phyloP scores from a whole-genome alignment of 2,888 invertebrate genomes.

The Stenurella melanura region DNA sequence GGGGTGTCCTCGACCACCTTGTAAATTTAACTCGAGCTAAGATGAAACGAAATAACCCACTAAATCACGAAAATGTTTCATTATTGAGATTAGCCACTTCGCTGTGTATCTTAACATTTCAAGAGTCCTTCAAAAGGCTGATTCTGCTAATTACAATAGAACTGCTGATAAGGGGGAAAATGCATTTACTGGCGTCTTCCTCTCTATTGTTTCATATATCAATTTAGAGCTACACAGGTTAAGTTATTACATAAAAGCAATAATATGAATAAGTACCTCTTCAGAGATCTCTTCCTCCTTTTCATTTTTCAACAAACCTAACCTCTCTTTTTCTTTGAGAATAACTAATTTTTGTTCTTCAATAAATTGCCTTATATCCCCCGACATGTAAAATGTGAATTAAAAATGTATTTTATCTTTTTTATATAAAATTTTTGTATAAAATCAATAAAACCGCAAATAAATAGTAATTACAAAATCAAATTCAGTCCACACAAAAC shows the following conservation, averaged over 20 bases:
- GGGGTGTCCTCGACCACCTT: background rate
- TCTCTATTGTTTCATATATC: background rate
- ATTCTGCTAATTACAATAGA: constrained; percentile 13
- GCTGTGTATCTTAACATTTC: constrained; percentile 15
- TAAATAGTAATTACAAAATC: background rate
- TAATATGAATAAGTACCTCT: background rate
- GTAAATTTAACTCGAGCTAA: background rate
- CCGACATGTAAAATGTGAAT: constrained; percentile 54
- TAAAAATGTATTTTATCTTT: background rate
- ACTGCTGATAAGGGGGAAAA: constrained; percentile 20
- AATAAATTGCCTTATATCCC: constrained; percentile 60
- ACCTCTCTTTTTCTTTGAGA: constrained; percentile 61
- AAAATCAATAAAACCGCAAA: background rate
- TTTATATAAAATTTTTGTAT: background rate
- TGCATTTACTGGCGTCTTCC: background rate
- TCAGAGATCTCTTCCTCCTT: constrained; percentile 13
- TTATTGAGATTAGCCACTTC: constrained; percentile 7
- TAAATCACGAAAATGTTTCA: constrained; percentile 23
- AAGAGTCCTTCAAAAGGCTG: constrained; percentile 22
- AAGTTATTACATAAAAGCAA: background rate
- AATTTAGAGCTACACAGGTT: background rate
- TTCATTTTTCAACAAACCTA: constrained; percentile 53
- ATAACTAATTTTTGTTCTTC: constrained; percentile 60
- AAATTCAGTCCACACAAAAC: background rate
- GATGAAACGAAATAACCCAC: constrained; percentile 20